A percentile compares a stretch with the other conserved stretches of the same genome.
Evolutionary conservation across 2,113 vertebrate species (phyloP).

Genomic region (Tiliqua scincoides): DNA sequence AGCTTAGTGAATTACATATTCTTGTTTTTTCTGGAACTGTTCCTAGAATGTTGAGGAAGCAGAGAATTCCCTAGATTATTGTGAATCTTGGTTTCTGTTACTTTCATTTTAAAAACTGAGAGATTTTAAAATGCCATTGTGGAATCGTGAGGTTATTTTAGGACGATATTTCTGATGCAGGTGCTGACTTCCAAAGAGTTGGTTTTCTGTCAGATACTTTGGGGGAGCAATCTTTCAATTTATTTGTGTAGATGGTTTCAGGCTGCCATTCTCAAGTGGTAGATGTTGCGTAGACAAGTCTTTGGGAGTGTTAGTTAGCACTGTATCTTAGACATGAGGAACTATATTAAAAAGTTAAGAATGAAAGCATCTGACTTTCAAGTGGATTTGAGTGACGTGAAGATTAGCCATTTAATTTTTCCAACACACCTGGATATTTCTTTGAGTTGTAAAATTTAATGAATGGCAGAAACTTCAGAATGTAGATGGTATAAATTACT

Average conservation of each 20-base stretch:
- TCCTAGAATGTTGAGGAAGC: not conserved
- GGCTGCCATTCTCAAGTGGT: not conserved
- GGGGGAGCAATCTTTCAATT: not conserved
- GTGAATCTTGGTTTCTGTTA: not conserved
- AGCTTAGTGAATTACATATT: not conserved
- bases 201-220: not conserved
- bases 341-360: not conserved
- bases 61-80: not conserved
- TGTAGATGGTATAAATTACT: not conserved
- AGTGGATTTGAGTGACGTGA: not conserved
- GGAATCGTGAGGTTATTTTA: not conserved
- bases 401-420: not conserved
- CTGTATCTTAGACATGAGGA: not conserved
- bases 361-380: not conserved
- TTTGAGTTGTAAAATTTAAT: not conserved
- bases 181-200: not conserved
- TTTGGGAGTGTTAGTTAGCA: not conserved
- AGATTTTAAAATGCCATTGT: not conserved
- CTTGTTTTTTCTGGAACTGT: not conserved
- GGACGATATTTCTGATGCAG: not conserved
- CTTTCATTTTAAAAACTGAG: not conserved
- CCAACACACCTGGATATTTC: not conserved
- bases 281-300: not conserved
- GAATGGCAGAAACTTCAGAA: constrained; percentile 16
- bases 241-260: not conserved